phyloP scores from a whole-genome alignment of 23 tunicate genomes.

The Corella eumyota region DNA sequence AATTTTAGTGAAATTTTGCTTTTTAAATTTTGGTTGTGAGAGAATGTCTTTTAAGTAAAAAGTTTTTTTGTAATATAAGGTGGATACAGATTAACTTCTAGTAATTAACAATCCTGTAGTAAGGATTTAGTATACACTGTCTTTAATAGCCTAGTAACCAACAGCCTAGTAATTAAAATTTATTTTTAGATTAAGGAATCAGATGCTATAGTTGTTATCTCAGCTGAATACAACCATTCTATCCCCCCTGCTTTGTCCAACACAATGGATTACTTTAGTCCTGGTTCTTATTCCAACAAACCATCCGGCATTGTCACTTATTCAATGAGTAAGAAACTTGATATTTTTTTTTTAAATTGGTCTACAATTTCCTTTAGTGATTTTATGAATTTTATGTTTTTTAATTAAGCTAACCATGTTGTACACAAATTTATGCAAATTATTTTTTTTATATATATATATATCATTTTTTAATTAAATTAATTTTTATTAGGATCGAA shows the following conservation, averaged over 20 bases:
- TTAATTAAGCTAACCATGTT: not conserved
- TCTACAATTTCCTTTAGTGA: not conserved
- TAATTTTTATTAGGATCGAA: too few species aligned
- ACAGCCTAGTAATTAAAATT: too few species aligned
- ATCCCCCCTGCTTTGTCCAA: conserved; percentile 78
- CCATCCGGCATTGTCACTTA: conserved; percentile 82
- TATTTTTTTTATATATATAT: not conserved
- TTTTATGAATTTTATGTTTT: not conserved
- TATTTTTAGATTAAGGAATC: conserved; percentile 23
- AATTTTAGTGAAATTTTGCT: too few species aligned
- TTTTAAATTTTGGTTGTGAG: too few species aligned
- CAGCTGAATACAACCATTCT: conserved; percentile 82
- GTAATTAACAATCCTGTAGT: too few species aligned
- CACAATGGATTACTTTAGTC: conserved; percentile 60
- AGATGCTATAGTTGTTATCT: conserved; percentile 72
- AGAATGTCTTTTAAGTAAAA: too few species aligned
- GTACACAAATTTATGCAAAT: not conserved
- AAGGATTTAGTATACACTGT: too few species aligned
- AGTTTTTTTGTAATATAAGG: too few species aligned
- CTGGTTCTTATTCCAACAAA: conserved; percentile 29
- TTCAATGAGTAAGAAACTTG: conserved; percentile 43
- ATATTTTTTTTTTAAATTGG: not conserved
- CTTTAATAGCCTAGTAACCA: too few species aligned
- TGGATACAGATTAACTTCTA: too few species aligned
- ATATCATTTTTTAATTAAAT: not conserved